Evolutionary conservation across 2,797 vertebrate species (phyloP).

Genomic region (Thripadectes ignobilis): DNA sequence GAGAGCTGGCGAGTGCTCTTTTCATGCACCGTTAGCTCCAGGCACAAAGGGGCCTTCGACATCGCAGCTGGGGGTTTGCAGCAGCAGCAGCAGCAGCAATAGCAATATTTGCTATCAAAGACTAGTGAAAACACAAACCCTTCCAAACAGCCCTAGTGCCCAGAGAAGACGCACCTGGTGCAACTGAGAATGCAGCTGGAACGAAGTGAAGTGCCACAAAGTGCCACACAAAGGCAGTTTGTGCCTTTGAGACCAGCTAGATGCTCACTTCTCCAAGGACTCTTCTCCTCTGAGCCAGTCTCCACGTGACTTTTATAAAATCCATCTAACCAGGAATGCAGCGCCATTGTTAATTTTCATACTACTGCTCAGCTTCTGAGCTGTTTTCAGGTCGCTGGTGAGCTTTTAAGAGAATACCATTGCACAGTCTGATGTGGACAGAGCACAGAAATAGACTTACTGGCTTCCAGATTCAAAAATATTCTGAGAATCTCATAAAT

Average conservation of each 20-base stretch:
- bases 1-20: conserved; percentile 28
- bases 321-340: background rate
- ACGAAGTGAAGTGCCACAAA: background rate
- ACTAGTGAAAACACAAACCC: background rate
- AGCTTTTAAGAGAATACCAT: background rate
- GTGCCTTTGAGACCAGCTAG: background rate
- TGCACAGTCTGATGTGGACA: background rate
- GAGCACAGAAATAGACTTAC: background rate
- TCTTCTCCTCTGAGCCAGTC: background rate
- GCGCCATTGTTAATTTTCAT: background rate
- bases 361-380: background rate
- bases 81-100: conserved; percentile 18
- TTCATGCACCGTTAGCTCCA: conserved; percentile 59
- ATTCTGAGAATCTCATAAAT: background rate
- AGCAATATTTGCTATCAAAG: conserved; percentile 21
- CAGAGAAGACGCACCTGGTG: background rate
- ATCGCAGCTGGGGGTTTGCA: conserved; percentile 31
- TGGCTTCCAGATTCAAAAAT: background rate
- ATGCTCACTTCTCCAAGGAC: background rate
- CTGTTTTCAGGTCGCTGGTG: background rate
- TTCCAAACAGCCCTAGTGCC: background rate
- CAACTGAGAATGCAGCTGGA: background rate
- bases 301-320: background rate
- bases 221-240: background rate
- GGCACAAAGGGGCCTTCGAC: conserved; percentile 58